Conservation (phyloP, 2,113 vertebrate genomes). For the Barnardius zonarius region DNA sequence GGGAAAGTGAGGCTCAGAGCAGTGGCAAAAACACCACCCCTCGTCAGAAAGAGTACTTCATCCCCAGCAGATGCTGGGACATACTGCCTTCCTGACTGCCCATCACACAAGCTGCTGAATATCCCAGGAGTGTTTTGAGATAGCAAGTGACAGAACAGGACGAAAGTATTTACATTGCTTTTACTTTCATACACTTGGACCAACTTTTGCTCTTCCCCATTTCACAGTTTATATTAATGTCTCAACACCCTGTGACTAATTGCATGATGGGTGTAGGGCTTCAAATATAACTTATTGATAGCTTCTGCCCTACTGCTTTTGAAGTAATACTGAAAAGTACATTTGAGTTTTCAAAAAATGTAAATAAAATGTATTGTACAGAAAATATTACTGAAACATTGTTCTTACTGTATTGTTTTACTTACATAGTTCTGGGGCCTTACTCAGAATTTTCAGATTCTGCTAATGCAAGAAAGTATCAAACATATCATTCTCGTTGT, state of each 20-base stretch:
- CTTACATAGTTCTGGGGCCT: not conserved
- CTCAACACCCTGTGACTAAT: not conserved
- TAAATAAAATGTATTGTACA: not conserved
- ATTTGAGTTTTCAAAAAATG: not conserved
- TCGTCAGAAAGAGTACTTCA: accelerated
- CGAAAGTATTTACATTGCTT: not conserved
- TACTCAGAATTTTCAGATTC: not conserved
- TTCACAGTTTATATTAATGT: not conserved
- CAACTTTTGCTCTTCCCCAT: not conserved
- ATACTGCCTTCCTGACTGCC: not conserved
- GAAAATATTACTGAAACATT: not conserved
- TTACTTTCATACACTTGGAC: not conserved
- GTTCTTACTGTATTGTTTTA: not conserved
- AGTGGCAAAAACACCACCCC: not conserved
- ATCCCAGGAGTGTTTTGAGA: not conserved
- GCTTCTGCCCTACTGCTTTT: not conserved
- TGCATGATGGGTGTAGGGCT: not conserved
- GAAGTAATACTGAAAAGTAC: not conserved
- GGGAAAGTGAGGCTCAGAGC: not conserved
- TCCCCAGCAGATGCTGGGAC: accelerated
- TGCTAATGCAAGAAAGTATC: not conserved
- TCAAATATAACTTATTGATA: not conserved
- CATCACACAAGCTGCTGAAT: accelerated
- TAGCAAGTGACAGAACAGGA: not conserved
- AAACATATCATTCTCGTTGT: not conserved